Conservation (phyloP, 2,888 invertebrate species). For the Orthonychiurus folsomi region DNA sequence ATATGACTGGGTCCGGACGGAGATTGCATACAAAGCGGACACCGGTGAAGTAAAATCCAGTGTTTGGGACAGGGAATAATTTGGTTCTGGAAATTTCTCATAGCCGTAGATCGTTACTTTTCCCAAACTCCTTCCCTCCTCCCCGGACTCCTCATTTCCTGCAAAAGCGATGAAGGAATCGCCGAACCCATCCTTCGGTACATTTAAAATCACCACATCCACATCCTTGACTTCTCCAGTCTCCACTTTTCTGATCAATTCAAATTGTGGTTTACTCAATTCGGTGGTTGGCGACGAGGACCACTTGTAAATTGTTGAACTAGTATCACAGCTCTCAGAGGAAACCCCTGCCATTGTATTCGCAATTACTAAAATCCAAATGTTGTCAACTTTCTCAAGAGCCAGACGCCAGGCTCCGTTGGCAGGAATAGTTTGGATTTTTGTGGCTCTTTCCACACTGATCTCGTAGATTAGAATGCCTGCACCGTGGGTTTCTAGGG, state of each 20-base stretch:
- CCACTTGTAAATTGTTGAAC: slow-evolving; percentile 30
- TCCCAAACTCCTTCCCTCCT: background rate
- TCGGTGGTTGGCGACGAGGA: slow-evolving; percentile 9
- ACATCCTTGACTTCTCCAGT: slow-evolving; percentile 27
- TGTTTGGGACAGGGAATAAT: slow-evolving; percentile 21
- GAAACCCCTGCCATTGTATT: slow-evolving; percentile 19
- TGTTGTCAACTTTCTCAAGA: slow-evolving; percentile 11
- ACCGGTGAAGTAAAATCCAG: slow-evolving; percentile 21
- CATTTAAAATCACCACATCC: slow-evolving; percentile 10
- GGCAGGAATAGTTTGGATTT: slow-evolving; percentile 21
- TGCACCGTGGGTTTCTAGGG: background rate
- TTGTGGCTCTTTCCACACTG: background rate
- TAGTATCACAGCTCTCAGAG: slow-evolving; percentile 17
- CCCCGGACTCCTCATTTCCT: slow-evolving; percentile 18
- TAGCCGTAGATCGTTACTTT: slow-evolving; percentile 24
- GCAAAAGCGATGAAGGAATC: slow-evolving; percentile 27
- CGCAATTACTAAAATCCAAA: slow-evolving; percentile 25
- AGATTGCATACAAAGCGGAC: slow-evolving; percentile 13
- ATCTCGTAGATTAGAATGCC: background rate
- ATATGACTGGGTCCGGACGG: slow-evolving; percentile 18
- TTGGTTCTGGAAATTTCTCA: slow-evolving; percentile 12
- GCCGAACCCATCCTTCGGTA: slow-evolving; percentile 11
- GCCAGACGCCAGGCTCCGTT: slow-evolving; percentile 24
- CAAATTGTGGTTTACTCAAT: slow-evolving; percentile 12
- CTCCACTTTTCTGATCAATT: slow-evolving; percentile 18